Conservation (phyloP, 2,113 vertebrate species). For the Ahaetulla prasina region DNA sequence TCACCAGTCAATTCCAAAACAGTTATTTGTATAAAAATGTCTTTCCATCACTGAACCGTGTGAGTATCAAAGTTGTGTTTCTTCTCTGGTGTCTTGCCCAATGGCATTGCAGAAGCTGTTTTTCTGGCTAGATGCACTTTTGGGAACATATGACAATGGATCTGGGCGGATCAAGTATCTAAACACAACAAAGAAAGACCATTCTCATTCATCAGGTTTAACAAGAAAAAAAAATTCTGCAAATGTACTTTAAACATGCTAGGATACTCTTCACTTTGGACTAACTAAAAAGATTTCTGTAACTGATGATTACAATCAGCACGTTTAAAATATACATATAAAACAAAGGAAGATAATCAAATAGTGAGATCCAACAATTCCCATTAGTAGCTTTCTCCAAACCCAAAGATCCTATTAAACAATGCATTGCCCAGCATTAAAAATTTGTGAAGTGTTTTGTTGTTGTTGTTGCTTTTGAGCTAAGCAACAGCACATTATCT, state of each 20-base stretch:
- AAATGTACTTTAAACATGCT: neutral
- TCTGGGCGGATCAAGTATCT: slow-evolving; percentile 81
- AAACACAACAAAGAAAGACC: slow-evolving; percentile 20
- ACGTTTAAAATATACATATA: neutral
- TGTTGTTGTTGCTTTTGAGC: neutral
- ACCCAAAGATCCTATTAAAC: neutral
- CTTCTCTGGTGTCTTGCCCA: slow-evolving; percentile 72
- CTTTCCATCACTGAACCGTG: slow-evolving; percentile 34
- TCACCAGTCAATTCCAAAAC: slow-evolving; percentile 42
- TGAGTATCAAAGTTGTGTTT: slow-evolving; percentile 74
- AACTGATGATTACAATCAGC: neutral
- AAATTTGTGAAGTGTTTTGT: neutral
- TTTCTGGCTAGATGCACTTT: slow-evolving; percentile 66
- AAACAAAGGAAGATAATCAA: neutral
- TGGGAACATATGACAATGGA: slow-evolving; percentile 75
- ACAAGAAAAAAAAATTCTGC: neutral
- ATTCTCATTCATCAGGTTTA: neutral
- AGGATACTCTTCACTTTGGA: neutral
- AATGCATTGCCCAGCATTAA: neutral
- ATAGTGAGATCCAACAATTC: neutral
- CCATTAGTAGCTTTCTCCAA: neutral
- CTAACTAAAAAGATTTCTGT: neutral
- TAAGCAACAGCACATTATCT: neutral
- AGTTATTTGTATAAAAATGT: slow-evolving; percentile 44
- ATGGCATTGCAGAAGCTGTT: slow-evolving; percentile 67